Evolutionary conservation across 2,888 invertebrate species (phyloP), one percentile per base, ranked within the genome.

Genomic region (Julus scanicus): DNA sequence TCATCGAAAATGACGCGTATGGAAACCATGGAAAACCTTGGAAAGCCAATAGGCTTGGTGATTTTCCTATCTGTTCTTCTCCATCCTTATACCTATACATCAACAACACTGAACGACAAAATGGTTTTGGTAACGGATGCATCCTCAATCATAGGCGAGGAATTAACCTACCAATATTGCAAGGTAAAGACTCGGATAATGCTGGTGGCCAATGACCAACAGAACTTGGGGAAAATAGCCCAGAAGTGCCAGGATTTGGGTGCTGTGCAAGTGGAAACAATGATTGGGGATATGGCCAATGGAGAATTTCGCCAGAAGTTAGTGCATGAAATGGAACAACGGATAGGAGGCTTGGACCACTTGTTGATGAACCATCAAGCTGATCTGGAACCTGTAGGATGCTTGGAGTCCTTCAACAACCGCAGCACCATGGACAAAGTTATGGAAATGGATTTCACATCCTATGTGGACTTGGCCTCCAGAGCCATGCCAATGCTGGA

Each of bases 141-240:
- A 20, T 80, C 80, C 83, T 88, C 88, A 2, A 48, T 44, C 17
- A 37, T 88, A 13, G 88, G 88, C 13, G 88, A 88, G 40, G 39
- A 88, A 83, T n/a, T 88, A 8, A n/a, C 88, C 15, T 88, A 88
- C 83, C 83, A 88, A 17, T 88, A 88, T 39, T 80, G 48, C 80
- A 88, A 88, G 84, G 71, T 88, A 53, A 83, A 83, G n/a, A 83
- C 84, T 15, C 9, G 20, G 29, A 37, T 88, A 9, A 53, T 88
- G 37, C 40, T 88, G 44, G 63, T 48, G 20, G 88, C 48, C 44
- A 80, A 44, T n/a, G 44, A 48, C n/a, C 15, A 4, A n/a, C 84
- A 84, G 0, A 20, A 48, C 17, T n/a, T 88, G 37, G 37, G 17
- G n/a, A 86, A 39, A 20, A 29, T 86, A 6, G 6, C 86, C 49